phyloP scores from a whole-genome alignment of 2,113 vertebrate species.

The Triplophysa tibetana region DNA sequence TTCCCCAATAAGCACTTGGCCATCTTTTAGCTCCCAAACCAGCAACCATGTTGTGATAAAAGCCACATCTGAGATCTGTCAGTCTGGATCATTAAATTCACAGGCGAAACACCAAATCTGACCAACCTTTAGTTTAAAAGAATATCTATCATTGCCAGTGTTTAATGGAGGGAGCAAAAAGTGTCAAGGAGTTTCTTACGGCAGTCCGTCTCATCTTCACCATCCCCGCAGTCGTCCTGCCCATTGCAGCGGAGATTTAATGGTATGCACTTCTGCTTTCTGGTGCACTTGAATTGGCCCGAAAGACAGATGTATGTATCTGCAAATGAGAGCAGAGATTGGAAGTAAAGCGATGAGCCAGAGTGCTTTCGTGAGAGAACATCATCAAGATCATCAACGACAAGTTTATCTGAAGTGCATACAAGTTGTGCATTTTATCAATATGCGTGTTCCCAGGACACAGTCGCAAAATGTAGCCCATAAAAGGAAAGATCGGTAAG shows the following conservation, averaged over 20 bases:
- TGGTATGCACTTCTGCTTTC: slow-evolving; percentile 94
- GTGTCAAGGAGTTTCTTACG: slow-evolving; percentile 77
- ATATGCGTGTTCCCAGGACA: too few species aligned
- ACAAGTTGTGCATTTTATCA: too few species aligned
- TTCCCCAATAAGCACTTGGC: slow-evolving; percentile 41
- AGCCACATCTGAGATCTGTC: slow-evolving; percentile 47
- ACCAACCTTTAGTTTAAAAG: slow-evolving; percentile 27
- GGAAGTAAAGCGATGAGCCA: slow-evolving; percentile 1
- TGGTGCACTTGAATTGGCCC: slow-evolving; percentile 95
- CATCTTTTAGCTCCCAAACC: slow-evolving; percentile 31
- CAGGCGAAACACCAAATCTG: slow-evolving; percentile 26
- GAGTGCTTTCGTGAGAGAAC: not conserved
- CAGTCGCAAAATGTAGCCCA: not conserved
- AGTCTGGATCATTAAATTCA: slow-evolving; percentile 50
- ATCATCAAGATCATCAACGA: slow-evolving; percentile 2
- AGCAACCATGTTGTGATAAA: slow-evolving; percentile 29
- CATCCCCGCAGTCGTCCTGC: slow-evolving; percentile 94
- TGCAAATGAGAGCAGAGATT: slow-evolving; percentile 62
- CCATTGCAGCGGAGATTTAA: slow-evolving; percentile 95
- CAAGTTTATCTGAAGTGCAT: too few species aligned
- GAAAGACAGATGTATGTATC: slow-evolving; percentile 95
- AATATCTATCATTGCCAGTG: slow-evolving; percentile 3
- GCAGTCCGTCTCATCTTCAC: slow-evolving; percentile 94
- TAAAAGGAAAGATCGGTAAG: not conserved
- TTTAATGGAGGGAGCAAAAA: slow-evolving; percentile 17